Percentiles rank a stretch among this genome's conserved stretches.
Evolutionary conservation across 1,140 invertebrate species (phyloP).

Genomic region (Drosophila baimaii): DNA sequence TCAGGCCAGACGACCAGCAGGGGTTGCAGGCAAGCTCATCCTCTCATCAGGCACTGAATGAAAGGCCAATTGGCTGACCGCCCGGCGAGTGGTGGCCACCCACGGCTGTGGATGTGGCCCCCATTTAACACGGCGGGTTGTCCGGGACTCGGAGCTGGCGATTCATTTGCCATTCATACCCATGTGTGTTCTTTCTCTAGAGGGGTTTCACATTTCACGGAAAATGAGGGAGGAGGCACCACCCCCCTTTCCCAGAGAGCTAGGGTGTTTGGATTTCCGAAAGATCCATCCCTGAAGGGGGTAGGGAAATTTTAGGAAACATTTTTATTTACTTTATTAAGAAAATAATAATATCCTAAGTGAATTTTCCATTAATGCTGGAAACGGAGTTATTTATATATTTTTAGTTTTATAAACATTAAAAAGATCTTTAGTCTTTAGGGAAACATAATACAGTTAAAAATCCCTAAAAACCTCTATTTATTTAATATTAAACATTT

Average conservation of each 20-base stretch:
- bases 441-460: too few species aligned
- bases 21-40: not conserved
- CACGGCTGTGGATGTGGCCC: conserved; percentile 18
- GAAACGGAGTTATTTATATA: too few species aligned
- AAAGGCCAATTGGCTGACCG: conserved; percentile 38
- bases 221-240: not conserved
- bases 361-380: too few species aligned
- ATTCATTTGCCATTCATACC: conserved; percentile 1
- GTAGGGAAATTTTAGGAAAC: not conserved
- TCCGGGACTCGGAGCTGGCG: not conserved
- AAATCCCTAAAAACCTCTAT: too few species aligned
- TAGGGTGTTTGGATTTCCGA: not conserved
- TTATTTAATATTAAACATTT: too few species aligned
- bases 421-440: too few species aligned
- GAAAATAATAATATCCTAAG: too few species aligned
- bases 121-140: conserved; percentile 32
- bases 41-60: conserved; percentile 26
- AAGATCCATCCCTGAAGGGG: too few species aligned
- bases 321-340: not conserved
- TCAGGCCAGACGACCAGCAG: conserved; percentile 41
- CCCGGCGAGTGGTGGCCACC: conserved; percentile 6
- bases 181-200: not conserved
- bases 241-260: not conserved
- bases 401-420: too few species aligned
- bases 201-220: not conserved